phyloP scores from a whole-genome alignment of 2,797 vertebrate genomes.

The Galagoides demidoff region DNA sequence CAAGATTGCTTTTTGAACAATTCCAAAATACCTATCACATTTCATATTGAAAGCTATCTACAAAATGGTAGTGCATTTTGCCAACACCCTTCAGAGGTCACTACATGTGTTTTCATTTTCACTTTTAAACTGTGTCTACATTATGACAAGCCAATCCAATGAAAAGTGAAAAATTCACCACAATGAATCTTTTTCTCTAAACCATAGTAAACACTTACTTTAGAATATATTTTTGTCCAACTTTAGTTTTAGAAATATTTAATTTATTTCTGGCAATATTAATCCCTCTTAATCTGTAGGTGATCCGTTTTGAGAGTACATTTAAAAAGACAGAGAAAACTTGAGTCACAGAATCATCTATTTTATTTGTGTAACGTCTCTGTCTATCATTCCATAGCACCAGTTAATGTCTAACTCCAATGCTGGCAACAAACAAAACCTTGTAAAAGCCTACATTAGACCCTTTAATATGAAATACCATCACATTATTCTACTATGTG shows the following conservation, averaged over 20 bases:
- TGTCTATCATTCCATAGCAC: not conserved
- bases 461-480: not conserved
- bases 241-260: constrained; percentile 38
- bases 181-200: constrained; percentile 39
- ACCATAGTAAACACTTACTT: not conserved
- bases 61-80: constrained; percentile 69
- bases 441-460: not conserved
- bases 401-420: not conserved
- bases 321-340: not conserved
- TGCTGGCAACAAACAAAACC: not conserved
- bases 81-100: constrained; percentile 64
- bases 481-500: not conserved
- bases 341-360: not conserved
- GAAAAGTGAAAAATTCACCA: constrained; percentile 51
- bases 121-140: constrained; percentile 55
- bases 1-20: constrained; percentile 79
- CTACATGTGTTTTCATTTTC: constrained; percentile 59
- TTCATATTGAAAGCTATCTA: constrained; percentile 77
- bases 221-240: constrained; percentile 3
- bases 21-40: constrained; percentile 76
- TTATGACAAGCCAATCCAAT: constrained; percentile 14
- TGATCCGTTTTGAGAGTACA: not conserved
- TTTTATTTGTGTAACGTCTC: not conserved
- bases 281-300: constrained; percentile 18
- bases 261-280: constrained; percentile 34